Evolutionary conservation across 2,797 vertebrate genomes (phyloP), one percentile per base, ranked within the genome.

Genomic region (Helicolenus hilgendorfi): DNA sequence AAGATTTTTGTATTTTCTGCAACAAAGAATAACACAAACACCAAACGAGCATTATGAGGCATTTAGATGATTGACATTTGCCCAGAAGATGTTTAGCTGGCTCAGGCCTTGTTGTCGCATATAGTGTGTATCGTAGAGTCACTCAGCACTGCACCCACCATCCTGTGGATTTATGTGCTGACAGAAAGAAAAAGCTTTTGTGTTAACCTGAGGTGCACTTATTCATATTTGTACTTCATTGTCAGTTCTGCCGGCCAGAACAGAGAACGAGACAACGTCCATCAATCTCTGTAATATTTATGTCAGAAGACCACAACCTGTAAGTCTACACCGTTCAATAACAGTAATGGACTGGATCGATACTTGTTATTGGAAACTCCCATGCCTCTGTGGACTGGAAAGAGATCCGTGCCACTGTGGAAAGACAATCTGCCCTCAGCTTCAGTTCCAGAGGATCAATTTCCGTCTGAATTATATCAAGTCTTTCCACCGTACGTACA

Each of bases 361-460:
- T 92, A 80, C 59, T 22, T 84, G 79, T 83, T 85, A 88, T 83
- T 80, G 88, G 91, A 91, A 81, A 81, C 79, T 65, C 74, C 53
- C 4, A 62, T 36, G 69, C 67, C 69, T 90, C 77, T 58, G 59
- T 69, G 83, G 65, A 78, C 35, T 83, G 75, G 45, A 72, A 80
- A 74, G 58, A 67, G 74, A 83, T 88, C 79, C 38, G 24, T 60
- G 29, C 20, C 62, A 18, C 69, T 3, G 38, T 49, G 72, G 74
- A 70, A 29, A 71, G 65, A 86, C 72, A 70, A 81, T 63, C 53
- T 67, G 77, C 24, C 76, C 81, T 75, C 9, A 35, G 84, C 81
- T 86, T 56, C 56, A 65, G 41, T 89, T 93, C 36, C 75, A 88
- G 55, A 55, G 7, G 62, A 86, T 94, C 76, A 74, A 58, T 87